These are phyloP conservation scores for Oxyruncus cristatus DNA, from an alignment of 2,113 vertebrate species.

Conservation along the genomic window DNA sequence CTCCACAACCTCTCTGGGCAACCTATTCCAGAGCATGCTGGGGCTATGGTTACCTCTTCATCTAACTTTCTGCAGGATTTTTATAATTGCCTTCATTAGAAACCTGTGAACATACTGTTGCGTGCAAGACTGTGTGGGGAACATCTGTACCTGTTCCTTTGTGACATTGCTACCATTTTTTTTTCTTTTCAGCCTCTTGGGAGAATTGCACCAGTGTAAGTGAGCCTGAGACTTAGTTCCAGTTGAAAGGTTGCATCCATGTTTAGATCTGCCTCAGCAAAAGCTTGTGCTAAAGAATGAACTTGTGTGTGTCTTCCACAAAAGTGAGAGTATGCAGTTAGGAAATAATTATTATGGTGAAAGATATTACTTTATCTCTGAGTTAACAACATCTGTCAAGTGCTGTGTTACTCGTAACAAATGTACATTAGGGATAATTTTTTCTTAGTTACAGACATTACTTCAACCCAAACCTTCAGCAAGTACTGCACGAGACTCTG, in stretches of 20 bases:
- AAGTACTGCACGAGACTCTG: neutral
- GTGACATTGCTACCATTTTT: neutral
- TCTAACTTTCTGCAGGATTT: neutral
- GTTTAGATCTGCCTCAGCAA: neutral
- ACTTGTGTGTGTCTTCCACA: neutral
- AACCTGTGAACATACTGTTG: neutral
- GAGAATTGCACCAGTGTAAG: neutral
- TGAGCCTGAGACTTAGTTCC: neutral
- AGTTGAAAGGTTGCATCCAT: fast-evolving
- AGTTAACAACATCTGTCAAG: neutral
- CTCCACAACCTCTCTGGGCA: fast-evolving
- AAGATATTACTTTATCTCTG: neutral
- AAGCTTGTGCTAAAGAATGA: neutral
- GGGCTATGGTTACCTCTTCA: neutral
- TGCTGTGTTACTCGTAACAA: neutral
- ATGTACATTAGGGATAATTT: neutral
- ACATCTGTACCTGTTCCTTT: neutral
- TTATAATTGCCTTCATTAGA: neutral
- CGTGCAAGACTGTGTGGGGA: neutral
- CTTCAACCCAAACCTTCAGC: neutral
- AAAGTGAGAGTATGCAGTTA: neutral
- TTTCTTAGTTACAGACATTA: neutral
- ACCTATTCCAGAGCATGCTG: neutral
- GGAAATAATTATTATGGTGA: neutral
- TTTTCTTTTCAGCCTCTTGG: neutral